These are phyloP conservation scores for Thamnaconus septentrionalis DNA, from an alignment of 2,113 vertebrate species.

Conservation along the genomic window DNA sequence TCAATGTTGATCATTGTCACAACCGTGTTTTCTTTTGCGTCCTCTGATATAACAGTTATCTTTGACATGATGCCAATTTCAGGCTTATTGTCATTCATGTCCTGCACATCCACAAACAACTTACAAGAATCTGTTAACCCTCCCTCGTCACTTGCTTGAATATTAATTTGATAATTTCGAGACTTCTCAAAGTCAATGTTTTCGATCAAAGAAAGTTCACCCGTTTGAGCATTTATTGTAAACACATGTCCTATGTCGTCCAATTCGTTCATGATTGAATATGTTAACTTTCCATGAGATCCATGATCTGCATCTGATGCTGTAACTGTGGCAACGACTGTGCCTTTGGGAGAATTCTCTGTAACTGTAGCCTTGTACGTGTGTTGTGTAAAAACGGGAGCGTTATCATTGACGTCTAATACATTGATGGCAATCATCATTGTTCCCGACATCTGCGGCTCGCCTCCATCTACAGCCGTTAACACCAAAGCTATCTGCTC, in stretches of 20 bases:
- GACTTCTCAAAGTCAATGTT: constrained; percentile 71
- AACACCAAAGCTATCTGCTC: constrained; percentile 42
- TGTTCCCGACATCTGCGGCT: constrained; percentile 46
- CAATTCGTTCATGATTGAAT: constrained; percentile 57
- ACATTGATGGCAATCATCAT: constrained; percentile 49
- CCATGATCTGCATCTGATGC: constrained; percentile 73
- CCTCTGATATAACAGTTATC: constrained; percentile 45
- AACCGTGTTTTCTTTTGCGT: constrained; percentile 28
- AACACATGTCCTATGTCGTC: constrained; percentile 45
- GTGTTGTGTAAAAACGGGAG: constrained; percentile 60
- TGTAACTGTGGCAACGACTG: constrained; percentile 45
- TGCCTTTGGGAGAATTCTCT: constrained; percentile 59
- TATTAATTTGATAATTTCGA: constrained; percentile 51
- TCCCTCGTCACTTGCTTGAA: constrained; percentile 73
- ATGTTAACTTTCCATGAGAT: constrained; percentile 66
- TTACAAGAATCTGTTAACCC: constrained; percentile 56
- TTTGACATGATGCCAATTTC: constrained; percentile 58
- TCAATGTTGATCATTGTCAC: constrained; percentile 54
- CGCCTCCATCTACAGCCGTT: constrained; percentile 51
- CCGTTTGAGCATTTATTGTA: constrained; percentile 52
- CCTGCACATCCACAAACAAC: constrained; percentile 66
- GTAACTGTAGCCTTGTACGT: constrained; percentile 67
- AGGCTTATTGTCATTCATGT: constrained; percentile 75
- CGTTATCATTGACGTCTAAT: constrained; percentile 62
- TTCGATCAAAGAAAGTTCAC: constrained; percentile 55